Base-by-base conservation (phyloP, 2,113 vertebrate genomes). In the Agapornis roseicollis region DNA sequence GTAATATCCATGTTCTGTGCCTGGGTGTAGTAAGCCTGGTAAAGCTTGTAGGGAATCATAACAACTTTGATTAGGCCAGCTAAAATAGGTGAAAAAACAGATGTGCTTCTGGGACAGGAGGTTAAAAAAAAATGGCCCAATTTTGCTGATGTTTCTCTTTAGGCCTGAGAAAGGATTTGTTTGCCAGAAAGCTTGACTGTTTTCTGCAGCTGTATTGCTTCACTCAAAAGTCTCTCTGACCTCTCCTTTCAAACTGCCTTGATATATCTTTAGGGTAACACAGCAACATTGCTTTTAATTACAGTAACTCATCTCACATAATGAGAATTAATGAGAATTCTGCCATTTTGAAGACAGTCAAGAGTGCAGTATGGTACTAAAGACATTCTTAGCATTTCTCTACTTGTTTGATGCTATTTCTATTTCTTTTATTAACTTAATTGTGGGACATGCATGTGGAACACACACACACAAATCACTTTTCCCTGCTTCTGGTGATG, bases 261-360 rank as follows among this genome's bases (percentile, higher is more conserved):
- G 3, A 44, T 81, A 69, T 71, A 69, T 44, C 89, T 73, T 68
- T 17, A 89, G 94, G 80, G 69, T 84, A 76, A 81, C 89, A 60
- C 77, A 92, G 70, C 25, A 84, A 10, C 72, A 81, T 81, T 64
- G 72, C 66, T 31, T 49, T 83, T 94, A 92, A 92, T 95, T 92
- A 89, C 50, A 87, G 84, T 94, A 95, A 81, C 56, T 94, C 82
- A 76, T 55, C 80, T 95, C 90, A 39, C 44, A 25, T 95, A 95
- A 94, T 87, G 88, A 93, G 83, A 94, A 96, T 88, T 89, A 90
- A 95, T 92, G 88, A 93, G 88, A 76, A 31, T 25, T 69, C 84
- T 96, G 56, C 56, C 77, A 58, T 56, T 44, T 37, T 82, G 58
- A 65, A 93, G 50, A 58, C 64, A 89, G 88, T 37, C 71, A 69